Base-by-base conservation (phyloP, 2,797 vertebrate species). In the Ceyx erithaca region DNA sequence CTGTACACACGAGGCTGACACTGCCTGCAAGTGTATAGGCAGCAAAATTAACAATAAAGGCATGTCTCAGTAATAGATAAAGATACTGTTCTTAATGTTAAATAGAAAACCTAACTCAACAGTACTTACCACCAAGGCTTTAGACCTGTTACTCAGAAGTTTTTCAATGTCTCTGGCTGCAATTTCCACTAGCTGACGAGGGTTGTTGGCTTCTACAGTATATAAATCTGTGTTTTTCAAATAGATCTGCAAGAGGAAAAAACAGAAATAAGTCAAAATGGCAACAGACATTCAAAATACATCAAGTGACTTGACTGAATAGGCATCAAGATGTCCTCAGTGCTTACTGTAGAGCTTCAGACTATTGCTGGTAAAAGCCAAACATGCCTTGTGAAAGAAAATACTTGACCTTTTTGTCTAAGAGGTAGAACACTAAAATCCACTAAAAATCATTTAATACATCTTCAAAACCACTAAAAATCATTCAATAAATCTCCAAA, bases 121-220 rank as follows among this genome's bases (percentile, higher is more conserved):
- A 71, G 31, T 76, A 98, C 98, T 98, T 97, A 99, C 99, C 98
- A 99, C 98, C 90, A 99, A 97, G 59, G 99, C 99, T 94, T 98
- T 98, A 19, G 99, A 99, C 89, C 99, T 98, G 94, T 99, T 99
- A 93, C 96, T 98, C 35, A 99, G 97, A 93, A 99, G 98, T 94
- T 99, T 98, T 96, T 99, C 99, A 77, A 99, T 99, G 89, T 99
- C 99, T 90, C 98, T 98, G 63, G 99, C 99, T 64, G 99, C 99
- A 92, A 98, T 97, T 96, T 98, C 98, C 95, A 99, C 99, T 85
- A 99, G 98, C 94, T 99, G 98, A 59, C 98, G 98, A 26, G 99
- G 99, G 28, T 99, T 98, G 71, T 99, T 99, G 71, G 98, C 97
- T 96, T 99, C 98, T 94, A 99, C 98, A 12, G 98, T 99, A 97